Evolutionary conservation across 2,888 invertebrate genomes (phyloP).

Genomic region (Zygothrica quintamaculata): DNA sequence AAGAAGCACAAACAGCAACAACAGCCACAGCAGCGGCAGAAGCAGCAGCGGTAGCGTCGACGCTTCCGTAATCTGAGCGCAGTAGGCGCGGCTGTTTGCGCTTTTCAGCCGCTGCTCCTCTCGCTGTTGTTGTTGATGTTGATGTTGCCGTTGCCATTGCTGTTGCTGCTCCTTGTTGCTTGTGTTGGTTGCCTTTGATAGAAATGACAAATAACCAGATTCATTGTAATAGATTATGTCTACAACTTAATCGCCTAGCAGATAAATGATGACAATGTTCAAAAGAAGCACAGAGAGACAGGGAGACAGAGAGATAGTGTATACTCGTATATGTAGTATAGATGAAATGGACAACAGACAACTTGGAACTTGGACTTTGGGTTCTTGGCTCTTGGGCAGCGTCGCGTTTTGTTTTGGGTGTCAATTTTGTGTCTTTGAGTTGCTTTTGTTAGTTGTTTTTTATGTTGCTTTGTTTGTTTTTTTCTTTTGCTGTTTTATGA

Average conservation of each 20-base stretch:
- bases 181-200: conserved; percentile 58
- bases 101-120: conserved; percentile 64
- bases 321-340: conserved; percentile 6
- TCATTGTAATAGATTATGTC: conserved; percentile 85
- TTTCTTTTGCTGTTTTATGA: conserved; percentile 24
- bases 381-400: conserved; percentile 34
- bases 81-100: conserved; percentile 83
- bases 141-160: conserved; percentile 32
- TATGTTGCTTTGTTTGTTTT: conserved; percentile 24
- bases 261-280: conserved; percentile 83
- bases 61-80: conserved; percentile 83
- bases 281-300: conserved; percentile 47
- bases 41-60: conserved; percentile 17
- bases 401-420: conserved; percentile 77
- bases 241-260: conserved; percentile 84
- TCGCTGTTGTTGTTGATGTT: conserved; percentile 22
- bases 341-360: conserved; percentile 29
- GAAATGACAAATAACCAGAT: conserved; percentile 84
- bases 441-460: conserved; percentile 50
- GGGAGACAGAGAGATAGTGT: conserved; percentile 7
- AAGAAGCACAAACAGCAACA: conserved; percentile 17
- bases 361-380: conserved; percentile 34
- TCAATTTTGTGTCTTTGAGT: conserved; percentile 71
- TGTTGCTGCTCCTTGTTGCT: conserved; percentile 26
- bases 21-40: conserved; percentile 7